These are phyloP conservation scores for Clarias macrocephalus DNA, from an alignment of 2,113 vertebrate species.

Conservation along the genomic window DNA sequence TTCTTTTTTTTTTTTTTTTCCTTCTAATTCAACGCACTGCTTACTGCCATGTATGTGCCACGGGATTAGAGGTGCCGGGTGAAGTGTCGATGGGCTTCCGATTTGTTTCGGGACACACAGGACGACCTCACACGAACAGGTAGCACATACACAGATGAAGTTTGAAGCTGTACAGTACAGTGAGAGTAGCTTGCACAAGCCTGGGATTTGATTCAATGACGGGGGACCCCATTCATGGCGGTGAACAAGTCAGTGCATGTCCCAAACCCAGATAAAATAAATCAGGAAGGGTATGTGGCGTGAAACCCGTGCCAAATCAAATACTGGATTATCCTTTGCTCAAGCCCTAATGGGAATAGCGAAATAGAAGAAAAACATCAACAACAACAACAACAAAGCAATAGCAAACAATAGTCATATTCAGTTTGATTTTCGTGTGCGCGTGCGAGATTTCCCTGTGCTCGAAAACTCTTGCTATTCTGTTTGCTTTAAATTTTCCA, in stretches of 20 bases:
- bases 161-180: background rate
- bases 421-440: background rate
- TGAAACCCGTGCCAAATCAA: no score
- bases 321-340: no score
- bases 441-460: background rate
- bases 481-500: background rate
- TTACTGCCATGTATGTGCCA: background rate
- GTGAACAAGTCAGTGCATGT: no score
- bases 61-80: slow-evolving; percentile 16
- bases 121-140: slow-evolving; percentile 35
- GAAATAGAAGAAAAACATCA: background rate
- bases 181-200: no score
- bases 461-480: background rate
- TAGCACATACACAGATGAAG: slow-evolving; percentile 4
- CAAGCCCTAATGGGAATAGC: no score
- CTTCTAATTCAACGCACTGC: background rate
- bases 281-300: no score
- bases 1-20: background rate
- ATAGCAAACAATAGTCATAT: background rate
- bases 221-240: no score
- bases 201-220: no score
- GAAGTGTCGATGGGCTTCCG: slow-evolving; percentile 29
- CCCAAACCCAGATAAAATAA: no score
- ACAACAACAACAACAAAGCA: background rate
- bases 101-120: slow-evolving; percentile 34